Conservation (phyloP, 2,113 vertebrate genomes). For the Aptenodytes patagonicus region DNA sequence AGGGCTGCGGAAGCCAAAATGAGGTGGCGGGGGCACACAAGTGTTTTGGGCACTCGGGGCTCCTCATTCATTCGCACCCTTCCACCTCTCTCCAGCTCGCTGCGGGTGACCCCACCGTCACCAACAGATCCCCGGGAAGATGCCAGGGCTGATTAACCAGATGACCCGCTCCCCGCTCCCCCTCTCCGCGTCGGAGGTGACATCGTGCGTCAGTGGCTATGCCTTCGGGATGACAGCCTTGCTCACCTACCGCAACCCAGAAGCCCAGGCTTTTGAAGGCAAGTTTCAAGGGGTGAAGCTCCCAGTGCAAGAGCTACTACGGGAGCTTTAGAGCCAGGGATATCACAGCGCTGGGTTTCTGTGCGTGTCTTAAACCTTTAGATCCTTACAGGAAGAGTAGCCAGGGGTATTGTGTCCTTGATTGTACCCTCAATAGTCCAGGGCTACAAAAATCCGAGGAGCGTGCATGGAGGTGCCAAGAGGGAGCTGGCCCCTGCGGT, state of each 20-base stretch:
- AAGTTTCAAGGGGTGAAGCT: neutral
- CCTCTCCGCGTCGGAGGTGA: constrained; percentile 85
- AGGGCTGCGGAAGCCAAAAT: neutral
- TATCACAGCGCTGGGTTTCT: neutral
- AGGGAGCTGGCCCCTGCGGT: neutral
- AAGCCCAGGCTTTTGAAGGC: constrained; percentile 89
- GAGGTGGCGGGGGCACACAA: neutral
- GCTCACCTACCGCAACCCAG: constrained; percentile 91
- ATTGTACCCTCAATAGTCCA: neutral
- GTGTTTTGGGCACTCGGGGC: fast-evolving
- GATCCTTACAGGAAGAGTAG: neutral
- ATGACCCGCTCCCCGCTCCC: constrained; percentile 78
- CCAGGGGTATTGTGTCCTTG: neutral
- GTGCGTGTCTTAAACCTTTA: neutral
- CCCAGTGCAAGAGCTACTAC: too few relatives aligned
- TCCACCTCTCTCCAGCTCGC: neutral
- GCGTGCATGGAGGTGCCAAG: neutral
- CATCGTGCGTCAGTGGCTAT: constrained; percentile 90
- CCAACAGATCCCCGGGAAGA: neutral
- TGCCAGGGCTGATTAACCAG: constrained; percentile 92
- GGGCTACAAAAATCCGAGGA: neutral
- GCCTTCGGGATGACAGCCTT: constrained; percentile 91
- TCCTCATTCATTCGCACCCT: neutral
- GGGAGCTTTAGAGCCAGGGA: neutral
- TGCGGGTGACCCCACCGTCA: neutral